phyloP scores from a whole-genome alignment of 1,140 invertebrate genomes.

The Drosophila persimilis region DNA sequence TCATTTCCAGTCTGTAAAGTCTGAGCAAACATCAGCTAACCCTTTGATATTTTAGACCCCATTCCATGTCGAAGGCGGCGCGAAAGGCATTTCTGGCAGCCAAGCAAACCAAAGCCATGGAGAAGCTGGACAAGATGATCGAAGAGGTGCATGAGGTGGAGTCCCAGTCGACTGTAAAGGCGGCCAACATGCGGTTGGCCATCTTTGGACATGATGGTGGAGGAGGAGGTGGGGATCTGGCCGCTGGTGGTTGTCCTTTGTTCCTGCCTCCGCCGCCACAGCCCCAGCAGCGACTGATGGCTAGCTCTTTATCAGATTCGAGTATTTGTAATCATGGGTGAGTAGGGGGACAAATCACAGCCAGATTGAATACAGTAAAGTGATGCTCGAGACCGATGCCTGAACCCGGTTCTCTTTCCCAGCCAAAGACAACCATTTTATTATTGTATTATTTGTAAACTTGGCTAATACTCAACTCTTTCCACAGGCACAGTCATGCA shows the following conservation, averaged over 20 bases:
- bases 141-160: constrained; percentile 80
- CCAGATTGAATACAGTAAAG: too few species aligned
- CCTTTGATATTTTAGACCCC: constrained; percentile 35
- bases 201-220: constrained; percentile 56
- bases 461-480: too few species aligned
- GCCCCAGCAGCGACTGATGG: constrained; percentile 43
- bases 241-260: constrained; percentile 69
- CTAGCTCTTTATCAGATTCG: constrained; percentile 77
- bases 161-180: constrained; percentile 57
- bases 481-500: constrained; percentile 59
- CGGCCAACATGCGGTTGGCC: constrained; percentile 54
- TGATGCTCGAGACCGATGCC: too few species aligned
- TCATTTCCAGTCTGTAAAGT: background rate
- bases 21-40: background rate
- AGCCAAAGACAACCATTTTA: too few species aligned
- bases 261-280: constrained; percentile 72
- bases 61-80: constrained; percentile 78
- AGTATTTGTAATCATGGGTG: constrained; percentile 80
- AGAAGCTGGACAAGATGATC: constrained; percentile 82
- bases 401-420: too few species aligned
- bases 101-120: constrained; percentile 81
- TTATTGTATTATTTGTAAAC: too few species aligned
- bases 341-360: background rate
- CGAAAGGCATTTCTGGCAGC: constrained; percentile 78
- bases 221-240: constrained; percentile 36